Conservation (phyloP, 2,113 vertebrate species). For the Aspiorhynchus laticeps region DNA sequence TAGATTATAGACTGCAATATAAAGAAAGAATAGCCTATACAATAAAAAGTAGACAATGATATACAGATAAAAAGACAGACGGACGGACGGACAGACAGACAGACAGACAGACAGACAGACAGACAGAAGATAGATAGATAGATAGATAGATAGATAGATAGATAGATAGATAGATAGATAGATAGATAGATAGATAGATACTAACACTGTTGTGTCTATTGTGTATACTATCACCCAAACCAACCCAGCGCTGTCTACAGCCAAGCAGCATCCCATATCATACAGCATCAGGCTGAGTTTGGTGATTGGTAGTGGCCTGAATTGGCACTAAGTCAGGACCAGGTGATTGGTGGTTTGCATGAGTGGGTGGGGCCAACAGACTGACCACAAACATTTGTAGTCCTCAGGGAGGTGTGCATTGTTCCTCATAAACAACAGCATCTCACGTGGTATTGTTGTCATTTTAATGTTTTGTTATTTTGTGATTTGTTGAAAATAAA, state of each 20-base stretch:
- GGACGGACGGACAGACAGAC: too few relatives aligned
- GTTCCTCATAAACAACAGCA: slow-evolving; percentile 34
- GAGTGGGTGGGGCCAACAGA: not conserved
- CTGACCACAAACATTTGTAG: slow-evolving; percentile 25
- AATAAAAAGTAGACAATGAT: not conserved
- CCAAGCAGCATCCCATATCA: not conserved
- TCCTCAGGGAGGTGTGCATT: slow-evolving; percentile 5
- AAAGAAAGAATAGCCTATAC: too few relatives aligned
- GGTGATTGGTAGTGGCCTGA: slow-evolving; percentile 24
- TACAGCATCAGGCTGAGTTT: not conserved
- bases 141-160: too few relatives aligned
- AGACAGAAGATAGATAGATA: too few relatives aligned
- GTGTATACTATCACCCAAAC: not conserved
- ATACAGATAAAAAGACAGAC: not conserved
- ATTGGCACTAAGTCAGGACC: not conserved
- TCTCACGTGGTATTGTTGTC: slow-evolving; percentile 2
- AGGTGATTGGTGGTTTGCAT: slow-evolving; percentile 29
- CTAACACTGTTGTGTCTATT: not conserved
- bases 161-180: too few relatives aligned
- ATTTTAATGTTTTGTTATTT: not conserved
- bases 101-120: not conserved
- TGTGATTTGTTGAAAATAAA: not conserved
- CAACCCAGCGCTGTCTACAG: not conserved
- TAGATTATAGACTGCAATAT: too few relatives aligned
- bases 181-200: not conserved